Evolutionary conservation across 37 sponge, comb jelly and placozoan genomes (phyloP).

Genomic region (Corticium candelabrum): DNA sequence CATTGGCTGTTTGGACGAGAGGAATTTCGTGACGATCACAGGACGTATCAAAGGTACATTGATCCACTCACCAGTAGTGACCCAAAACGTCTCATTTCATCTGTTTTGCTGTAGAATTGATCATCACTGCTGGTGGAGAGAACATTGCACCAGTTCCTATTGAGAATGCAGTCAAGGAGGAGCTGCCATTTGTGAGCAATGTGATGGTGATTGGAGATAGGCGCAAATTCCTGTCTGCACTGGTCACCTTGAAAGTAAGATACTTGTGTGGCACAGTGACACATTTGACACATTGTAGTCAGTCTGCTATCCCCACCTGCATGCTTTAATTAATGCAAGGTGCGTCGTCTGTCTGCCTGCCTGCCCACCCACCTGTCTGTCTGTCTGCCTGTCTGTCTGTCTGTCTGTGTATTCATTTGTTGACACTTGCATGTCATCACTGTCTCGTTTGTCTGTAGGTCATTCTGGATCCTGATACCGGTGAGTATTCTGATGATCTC

Average conservation of each 20-base stretch:
- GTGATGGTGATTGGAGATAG: conserved; percentile 74
- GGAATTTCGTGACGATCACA: conserved; percentile 52
- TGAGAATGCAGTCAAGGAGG: conserved; percentile 44
- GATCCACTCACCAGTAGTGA: not conserved
- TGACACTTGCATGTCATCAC: not conserved
- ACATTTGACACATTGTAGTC: not conserved
- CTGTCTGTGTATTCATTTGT: not conserved
- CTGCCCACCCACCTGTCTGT: no score
- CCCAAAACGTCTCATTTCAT: not conserved
- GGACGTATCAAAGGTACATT: conserved; percentile 61
- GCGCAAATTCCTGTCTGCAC: conserved; percentile 58
- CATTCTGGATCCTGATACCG: conserved; percentile 59
- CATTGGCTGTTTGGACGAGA: conserved; percentile 59
- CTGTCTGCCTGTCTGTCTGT: no score
- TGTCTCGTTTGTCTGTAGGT: conserved; percentile 30
- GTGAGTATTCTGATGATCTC: conserved; percentile 56
- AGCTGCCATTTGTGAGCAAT: conserved; percentile 72
- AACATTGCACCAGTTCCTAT: conserved; percentile 71
- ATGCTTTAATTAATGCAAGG: not conserved
- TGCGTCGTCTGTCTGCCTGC: not conserved
- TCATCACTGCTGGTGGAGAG: conserved; percentile 83
- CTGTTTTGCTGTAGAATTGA: conserved; percentile 33
- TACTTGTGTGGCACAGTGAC: not conserved
- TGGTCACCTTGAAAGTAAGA: conserved; percentile 65
- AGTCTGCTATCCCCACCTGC: not conserved